A percentile compares a stretch with the other conserved stretches of the same genome.
phyloP scores from a whole-genome alignment of 2,797 vertebrate species.

The Ispidina picta region DNA sequence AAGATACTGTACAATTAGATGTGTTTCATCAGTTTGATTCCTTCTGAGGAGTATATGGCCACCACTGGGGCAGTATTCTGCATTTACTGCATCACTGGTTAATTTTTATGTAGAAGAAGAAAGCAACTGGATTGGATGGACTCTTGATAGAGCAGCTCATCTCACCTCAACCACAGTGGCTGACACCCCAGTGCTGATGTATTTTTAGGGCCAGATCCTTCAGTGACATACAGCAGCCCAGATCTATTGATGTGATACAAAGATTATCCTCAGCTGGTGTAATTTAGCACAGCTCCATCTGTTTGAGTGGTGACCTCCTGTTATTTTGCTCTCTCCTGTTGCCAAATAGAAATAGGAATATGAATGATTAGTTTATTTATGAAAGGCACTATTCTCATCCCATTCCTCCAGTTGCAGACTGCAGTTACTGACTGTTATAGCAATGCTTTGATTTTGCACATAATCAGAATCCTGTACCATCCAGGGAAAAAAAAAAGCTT shows the following conservation, averaged over 20 bases:
- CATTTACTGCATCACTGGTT: neutral
- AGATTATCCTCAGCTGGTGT: neutral
- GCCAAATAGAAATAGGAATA: neutral
- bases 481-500: neutral
- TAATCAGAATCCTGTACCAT: neutral
- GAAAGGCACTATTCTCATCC: neutral
- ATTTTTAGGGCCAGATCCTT: neutral
- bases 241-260: neutral
- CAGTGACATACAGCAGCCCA: neutral
- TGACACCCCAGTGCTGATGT: neutral
- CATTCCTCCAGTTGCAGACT: neutral
- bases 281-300: neutral
- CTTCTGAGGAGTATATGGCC: neutral
- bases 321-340: neutral
- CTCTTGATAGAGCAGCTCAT: neutral
- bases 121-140: neutral
- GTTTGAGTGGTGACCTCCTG: neutral
- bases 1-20: conserved; percentile 14
- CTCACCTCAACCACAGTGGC: neutral
- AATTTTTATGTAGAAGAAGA: neutral
- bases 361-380: neutral
- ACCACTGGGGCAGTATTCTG: neutral
- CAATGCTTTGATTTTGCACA: neutral
- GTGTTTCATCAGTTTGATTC: conserved; percentile 22
- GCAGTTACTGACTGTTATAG: neutral